Evolutionary conservation across 2,888 invertebrate genomes (phyloP).

Genomic region (Platerodrilus igneus): DNA sequence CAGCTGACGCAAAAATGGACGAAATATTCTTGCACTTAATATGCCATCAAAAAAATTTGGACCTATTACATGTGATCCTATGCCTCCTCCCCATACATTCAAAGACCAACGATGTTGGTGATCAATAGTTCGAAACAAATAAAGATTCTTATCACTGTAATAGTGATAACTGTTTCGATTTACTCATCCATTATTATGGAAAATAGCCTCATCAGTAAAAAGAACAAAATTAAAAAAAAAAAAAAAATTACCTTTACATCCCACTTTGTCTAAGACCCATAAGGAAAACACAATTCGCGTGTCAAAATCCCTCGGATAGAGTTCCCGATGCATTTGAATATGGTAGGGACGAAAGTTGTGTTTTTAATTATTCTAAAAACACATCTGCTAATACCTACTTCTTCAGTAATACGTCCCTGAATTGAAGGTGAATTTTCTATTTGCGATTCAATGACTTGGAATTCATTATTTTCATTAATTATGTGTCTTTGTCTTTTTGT

Average conservation of each 20-base stretch:
- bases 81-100: slow-evolving; percentile 13
- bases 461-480: too few relatives aligned
- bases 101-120: slow-evolving; percentile 17
- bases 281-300: background rate
- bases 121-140: slow-evolving; percentile 16
- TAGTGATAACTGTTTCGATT: slow-evolving; percentile 33
- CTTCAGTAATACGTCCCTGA: too few relatives aligned
- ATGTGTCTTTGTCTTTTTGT: too few relatives aligned
- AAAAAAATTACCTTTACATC: background rate
- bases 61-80: slow-evolving; percentile 10
- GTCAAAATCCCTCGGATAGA: background rate
- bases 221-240: slow-evolving; percentile 13
- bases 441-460: too few relatives aligned
- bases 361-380: too few relatives aligned
- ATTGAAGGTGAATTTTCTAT: too few relatives aligned
- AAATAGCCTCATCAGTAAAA: slow-evolving; percentile 32
- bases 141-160: slow-evolving; percentile 28
- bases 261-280: background rate
- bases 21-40: too few relatives aligned
- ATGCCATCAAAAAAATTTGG: slow-evolving; percentile 7
- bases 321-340: too few relatives aligned
- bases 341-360: too few relatives aligned
- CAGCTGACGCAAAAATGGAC: too few relatives aligned
- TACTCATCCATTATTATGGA: slow-evolving; percentile 25
- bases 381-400: too few relatives aligned